Base-by-base conservation (phyloP, 2,888 invertebrate species). In the Standfussiana lucernea region DNA sequence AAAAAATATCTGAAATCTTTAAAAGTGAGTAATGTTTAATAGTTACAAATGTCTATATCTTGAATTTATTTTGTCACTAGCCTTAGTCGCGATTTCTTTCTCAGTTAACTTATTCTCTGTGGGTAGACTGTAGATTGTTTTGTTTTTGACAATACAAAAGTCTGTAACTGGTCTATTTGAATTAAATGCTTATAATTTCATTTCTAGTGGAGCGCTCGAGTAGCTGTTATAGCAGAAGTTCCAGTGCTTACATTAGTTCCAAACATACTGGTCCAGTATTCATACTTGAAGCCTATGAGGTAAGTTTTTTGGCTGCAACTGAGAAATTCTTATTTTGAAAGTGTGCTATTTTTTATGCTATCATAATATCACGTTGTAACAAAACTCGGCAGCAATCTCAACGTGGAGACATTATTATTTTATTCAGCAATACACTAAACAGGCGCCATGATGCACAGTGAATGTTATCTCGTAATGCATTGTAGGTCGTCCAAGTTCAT, bases 181-280 rank as follows among this genome's bases (percentile, higher is more conserved):
- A 61, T 4, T 32, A 61, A 35, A 10, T 61, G 21, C 21, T 61
- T 32, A 62, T 62, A 40, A 47, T 62, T 68, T 2, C 0, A 5
- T 92, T 97, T 92, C 56, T 94, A 98, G 98, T 98, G 98, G 98
- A 98, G 98, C 91, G 95, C 97, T 76, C 98, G 97, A 91, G 98
- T 98, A 40, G 98, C 98, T 0, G 95, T 97, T 84, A 98, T 99
- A 85, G 98, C 98, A 2, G 99, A 99, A 95, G 97, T 99, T 10
- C 97, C 98, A 24, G 95, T 97, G 2, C 94, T 99, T 59, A 97
- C 98, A 13, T 95, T 98, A 77, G 95, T 99, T 79, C 99, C 99
- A 70, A 99, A 99, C 92, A 97, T 97, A 75, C 93, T 98, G 70
- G 97, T 99, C 6, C 98, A 99, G 93, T 96, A 97, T 80, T 97